A percentile compares a stretch with the other conserved stretches of the same genome.
phyloP scores from a whole-genome alignment of 1,140 invertebrate genomes.

The Drosophila tani region DNA sequence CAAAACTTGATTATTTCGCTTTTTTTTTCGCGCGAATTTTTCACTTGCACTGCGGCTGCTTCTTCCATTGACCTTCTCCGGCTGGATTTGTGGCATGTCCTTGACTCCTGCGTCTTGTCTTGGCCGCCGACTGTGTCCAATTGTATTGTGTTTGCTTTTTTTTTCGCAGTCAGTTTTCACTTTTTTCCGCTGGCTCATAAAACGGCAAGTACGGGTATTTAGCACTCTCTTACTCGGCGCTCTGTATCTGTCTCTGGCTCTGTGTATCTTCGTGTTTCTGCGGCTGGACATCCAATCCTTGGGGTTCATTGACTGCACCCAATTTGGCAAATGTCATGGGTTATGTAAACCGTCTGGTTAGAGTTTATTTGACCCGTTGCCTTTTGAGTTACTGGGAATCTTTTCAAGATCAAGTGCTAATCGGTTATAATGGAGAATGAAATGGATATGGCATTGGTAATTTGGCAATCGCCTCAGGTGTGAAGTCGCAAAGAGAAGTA shows the following conservation, averaged over 20 bases:
- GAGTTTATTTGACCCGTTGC: conserved; percentile 20
- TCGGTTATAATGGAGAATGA: conserved; percentile 23
- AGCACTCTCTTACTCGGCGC: conserved; percentile 37
- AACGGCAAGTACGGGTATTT: conserved; percentile 77
- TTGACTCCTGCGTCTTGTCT: conserved; percentile 69
- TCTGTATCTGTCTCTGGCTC: conserved; percentile 12
- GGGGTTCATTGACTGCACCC: conserved; percentile 64
- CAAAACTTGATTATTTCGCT: conserved; percentile 72
- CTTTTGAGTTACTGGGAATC: conserved; percentile 28
- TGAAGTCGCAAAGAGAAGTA: not conserved
- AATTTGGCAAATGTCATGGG: conserved; percentile 43
- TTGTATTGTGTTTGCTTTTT: conserved; percentile 63
- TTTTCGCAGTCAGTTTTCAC: conserved; percentile 65
- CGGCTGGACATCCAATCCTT: conserved; percentile 19
- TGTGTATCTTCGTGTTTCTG: conserved; percentile 14
- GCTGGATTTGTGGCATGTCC: conserved; percentile 69
- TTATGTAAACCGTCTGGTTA: conserved; percentile 73
- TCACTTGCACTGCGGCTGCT: conserved; percentile 64
- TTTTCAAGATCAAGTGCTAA: conserved; percentile 37
- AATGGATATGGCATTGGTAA: conserved; percentile 19
- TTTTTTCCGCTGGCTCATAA: conserved; percentile 73
- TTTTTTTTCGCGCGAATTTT: conserved; percentile 57
- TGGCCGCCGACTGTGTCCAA: conserved; percentile 46
- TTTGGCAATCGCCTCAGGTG: not conserved
- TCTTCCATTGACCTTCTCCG: conserved; percentile 60